Evolutionary conservation across 2,888 invertebrate genomes (phyloP), one percentile per base, ranked within the genome.

Genomic region (Hirtodrosophila confusa): DNA sequence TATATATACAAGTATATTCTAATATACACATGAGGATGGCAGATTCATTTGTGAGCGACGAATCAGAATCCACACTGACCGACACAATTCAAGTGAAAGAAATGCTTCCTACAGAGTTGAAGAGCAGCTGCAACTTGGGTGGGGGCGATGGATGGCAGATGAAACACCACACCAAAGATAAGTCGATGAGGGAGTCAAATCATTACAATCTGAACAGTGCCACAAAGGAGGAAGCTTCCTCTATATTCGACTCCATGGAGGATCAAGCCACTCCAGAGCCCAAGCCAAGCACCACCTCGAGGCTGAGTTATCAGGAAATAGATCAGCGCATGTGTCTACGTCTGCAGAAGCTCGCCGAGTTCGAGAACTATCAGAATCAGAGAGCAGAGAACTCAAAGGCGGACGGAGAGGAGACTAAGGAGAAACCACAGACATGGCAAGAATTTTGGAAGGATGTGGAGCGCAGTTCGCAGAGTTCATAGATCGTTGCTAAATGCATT

Each of bases 291-390:
- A 43, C 24, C 35, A 24, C 8, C 9, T 33, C 74, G 3, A 49
- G 11, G 3, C 23, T 24, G 3, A 69, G 47, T 29, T 11, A 4
- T 0, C 55, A 27, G 3, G 65, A 80, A 9, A 7, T 86, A 5
- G 58, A 68, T 4, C 33, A 65, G 3, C 84, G 84, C 2, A 86
- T 84, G 86, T 27, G 40, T 0, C 1, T 57, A 3, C 78, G 80
- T 1, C 50, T 80, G n/a, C 45, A 57, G 4, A 74, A 70, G 27
- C 48, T 80, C 3, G 78, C 86, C 0, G 58, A 68, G 3, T 71
- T 53, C 11, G 80, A 80, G 50, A 86, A 84, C 17, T 29, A 47
- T 4, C 40, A 72, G 29, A 35, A 44, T 31, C 48, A 47, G 37
- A 11, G 23, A 2, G 9, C 11, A 6, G 29, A 57, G 35, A 10